Conservation (phyloP, 2,888 invertebrate species). For the Epicampocera succincta region DNA sequence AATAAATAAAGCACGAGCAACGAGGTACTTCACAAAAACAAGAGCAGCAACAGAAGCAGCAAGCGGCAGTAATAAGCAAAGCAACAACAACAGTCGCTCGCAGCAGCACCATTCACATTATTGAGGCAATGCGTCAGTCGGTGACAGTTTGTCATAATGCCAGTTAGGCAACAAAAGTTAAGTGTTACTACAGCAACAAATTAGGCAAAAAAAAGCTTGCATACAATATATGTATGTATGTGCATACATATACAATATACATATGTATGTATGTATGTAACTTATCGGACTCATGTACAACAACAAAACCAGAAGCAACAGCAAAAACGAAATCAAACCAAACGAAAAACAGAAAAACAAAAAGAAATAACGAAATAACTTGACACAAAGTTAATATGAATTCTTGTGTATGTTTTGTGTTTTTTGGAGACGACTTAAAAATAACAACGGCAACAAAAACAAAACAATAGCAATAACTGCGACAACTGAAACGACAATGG, state of each 20-base stretch:
- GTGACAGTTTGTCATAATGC: conserved; percentile 49
- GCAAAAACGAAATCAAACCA: conserved; percentile 42
- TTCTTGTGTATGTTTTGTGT: conserved; percentile 35
- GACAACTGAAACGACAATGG: conserved; percentile 64
- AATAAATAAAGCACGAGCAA: conserved; percentile 48
- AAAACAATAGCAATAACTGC: conserved; percentile 51
- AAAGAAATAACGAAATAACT: conserved; percentile 33
- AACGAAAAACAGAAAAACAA: background rate
- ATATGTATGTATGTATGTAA: conserved; percentile 38
- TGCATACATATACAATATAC: conserved; percentile 19
- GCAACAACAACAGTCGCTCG: conserved; percentile 57
- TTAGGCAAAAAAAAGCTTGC: background rate
- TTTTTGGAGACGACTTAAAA: conserved; percentile 67
- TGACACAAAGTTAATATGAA: conserved; percentile 51
- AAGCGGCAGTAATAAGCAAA: conserved; percentile 43
- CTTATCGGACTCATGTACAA: conserved; percentile 41
- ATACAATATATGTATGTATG: background rate
- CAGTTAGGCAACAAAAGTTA: conserved; percentile 56
- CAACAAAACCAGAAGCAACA: conserved; percentile 46
- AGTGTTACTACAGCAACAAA: conserved; percentile 54
- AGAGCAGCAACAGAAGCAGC: conserved; percentile 30
- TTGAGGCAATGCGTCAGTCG: conserved; percentile 37
- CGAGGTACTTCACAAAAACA: conserved; percentile 11
- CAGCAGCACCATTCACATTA: conserved; percentile 42
- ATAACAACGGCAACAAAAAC: conserved; percentile 52